phyloP scores from a whole-genome alignment of 2,797 vertebrate species.

The Tapera naevia region DNA sequence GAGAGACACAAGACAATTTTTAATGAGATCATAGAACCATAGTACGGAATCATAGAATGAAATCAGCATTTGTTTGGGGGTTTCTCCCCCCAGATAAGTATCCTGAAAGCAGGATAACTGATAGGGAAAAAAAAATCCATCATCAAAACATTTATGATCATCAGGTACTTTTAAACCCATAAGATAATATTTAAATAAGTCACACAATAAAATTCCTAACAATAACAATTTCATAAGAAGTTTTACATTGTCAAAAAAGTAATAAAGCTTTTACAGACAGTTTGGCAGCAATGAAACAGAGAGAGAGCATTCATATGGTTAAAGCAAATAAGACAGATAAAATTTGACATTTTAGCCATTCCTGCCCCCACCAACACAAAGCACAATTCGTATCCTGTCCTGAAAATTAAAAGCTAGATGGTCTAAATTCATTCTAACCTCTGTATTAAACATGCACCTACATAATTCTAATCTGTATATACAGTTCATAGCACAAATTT shows the following conservation, averaged over 20 bases:
- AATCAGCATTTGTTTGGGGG: background rate
- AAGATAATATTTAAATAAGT: background rate
- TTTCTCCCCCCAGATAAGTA: background rate
- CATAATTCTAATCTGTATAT: background rate
- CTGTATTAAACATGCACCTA: background rate
- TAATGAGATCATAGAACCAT: background rate
- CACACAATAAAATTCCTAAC: background rate
- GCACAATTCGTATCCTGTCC: background rate
- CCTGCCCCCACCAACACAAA: background rate
- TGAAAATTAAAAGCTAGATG: background rate
- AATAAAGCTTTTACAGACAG: background rate
- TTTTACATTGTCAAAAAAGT: background rate
- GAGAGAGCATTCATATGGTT: background rate
- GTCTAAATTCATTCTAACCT: background rate
- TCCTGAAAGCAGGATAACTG: background rate
- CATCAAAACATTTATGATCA: background rate
- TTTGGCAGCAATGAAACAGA: background rate
- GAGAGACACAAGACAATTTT: background rate
- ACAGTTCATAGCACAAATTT: background rate
- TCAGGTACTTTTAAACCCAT: background rate
- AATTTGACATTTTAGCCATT: background rate
- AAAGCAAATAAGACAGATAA: background rate
- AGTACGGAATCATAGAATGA: too few species aligned
- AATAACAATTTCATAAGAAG: background rate
- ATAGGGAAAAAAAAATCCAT: background rate